A percentile compares a stretch with the other conserved stretches of the same genome.
These are phyloP conservation scores for Tupiocoris notatus DNA, from an alignment of 2,888 invertebrate species.

Conservation along the genomic window DNA sequence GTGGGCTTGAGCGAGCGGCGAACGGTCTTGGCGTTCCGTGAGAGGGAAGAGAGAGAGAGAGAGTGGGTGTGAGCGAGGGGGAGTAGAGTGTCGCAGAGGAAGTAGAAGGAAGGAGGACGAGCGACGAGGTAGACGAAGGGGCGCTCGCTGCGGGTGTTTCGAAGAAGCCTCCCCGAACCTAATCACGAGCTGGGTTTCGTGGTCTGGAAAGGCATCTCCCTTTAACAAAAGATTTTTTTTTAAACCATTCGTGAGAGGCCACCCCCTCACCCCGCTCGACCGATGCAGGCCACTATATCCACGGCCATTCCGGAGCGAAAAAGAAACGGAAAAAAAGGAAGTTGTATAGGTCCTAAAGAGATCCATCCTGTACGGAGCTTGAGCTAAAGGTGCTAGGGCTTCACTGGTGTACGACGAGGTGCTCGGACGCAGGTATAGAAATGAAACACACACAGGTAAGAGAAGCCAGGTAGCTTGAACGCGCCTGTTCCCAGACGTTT, in stretches of 20 bases:
- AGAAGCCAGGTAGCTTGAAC: background rate
- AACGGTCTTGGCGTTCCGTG: background rate
- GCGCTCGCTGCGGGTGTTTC: conserved; percentile 12
- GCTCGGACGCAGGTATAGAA: background rate
- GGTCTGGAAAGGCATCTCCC: conserved; percentile 40
- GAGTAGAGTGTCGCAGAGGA: background rate
- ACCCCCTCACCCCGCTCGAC: background rate
- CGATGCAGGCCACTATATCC: background rate
- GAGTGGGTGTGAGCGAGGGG: background rate
- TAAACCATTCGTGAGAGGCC: background rate
- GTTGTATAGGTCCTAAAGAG: background rate
- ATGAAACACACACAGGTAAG: background rate
- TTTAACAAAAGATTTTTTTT: conserved; percentile 40
- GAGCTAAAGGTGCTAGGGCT: background rate
- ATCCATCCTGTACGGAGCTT: background rate
- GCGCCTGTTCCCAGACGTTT: background rate
- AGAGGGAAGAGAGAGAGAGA: background rate
- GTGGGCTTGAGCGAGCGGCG: background rate
- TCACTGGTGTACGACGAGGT: background rate
- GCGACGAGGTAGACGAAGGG: background rate
- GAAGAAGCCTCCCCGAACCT: conserved; percentile 28
- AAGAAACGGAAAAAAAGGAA: background rate
- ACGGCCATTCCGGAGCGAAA: background rate
- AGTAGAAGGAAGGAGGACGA: conserved; percentile 3
- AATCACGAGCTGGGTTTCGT: conserved; percentile 41